Percentiles rank a stretch among this genome's conserved stretches.
These are phyloP conservation scores for Orestias chungarensis DNA, from an alignment of 2,797 vertebrate genomes.

Conservation along the genomic window DNA sequence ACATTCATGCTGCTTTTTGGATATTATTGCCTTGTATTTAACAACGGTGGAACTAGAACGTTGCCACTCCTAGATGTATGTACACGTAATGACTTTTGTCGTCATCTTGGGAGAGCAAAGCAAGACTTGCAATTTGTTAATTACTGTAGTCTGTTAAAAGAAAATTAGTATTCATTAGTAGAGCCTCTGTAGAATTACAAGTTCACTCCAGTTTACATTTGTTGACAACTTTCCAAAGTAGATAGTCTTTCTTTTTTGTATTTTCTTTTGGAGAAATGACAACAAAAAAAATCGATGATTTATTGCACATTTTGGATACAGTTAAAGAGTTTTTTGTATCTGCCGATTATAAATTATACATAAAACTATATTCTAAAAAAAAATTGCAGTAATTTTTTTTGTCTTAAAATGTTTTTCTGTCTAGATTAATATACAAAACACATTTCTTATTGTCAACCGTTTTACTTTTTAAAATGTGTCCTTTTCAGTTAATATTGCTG, in stretches of 20 bases:
- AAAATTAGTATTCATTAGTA: conserved; percentile 83
- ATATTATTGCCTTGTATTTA: conserved; percentile 83
- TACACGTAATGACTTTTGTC: conserved; percentile 72
- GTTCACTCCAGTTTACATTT: conserved; percentile 92
- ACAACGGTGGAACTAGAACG: conserved; percentile 71
- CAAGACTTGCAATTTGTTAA: conserved; percentile 70
- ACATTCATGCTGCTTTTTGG: conserved; percentile 84
- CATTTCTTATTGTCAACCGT: too few relatives aligned
- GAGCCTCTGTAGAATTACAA: conserved; percentile 82
- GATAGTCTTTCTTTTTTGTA: conserved; percentile 82
- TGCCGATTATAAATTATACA: conserved; percentile 95
- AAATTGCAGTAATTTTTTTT: neutral
- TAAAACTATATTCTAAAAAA: conserved; percentile 89
- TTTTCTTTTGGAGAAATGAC: conserved; percentile 85
- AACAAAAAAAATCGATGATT: conserved; percentile 90
- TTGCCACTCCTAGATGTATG: conserved; percentile 73
- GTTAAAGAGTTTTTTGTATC: conserved; percentile 96
- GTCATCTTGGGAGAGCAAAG: conserved; percentile 76
- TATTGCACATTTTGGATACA: conserved; percentile 98
- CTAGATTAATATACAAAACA: too few relatives aligned
- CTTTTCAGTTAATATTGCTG: neutral
- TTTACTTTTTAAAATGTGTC: too few relatives aligned
- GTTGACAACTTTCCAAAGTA: conserved; percentile 88
- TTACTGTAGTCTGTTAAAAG: conserved; percentile 74
- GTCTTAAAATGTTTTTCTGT: too few relatives aligned